phyloP scores from a whole-genome alignment of 2,797 vertebrate species.

The Pangasius larnaudii region DNA sequence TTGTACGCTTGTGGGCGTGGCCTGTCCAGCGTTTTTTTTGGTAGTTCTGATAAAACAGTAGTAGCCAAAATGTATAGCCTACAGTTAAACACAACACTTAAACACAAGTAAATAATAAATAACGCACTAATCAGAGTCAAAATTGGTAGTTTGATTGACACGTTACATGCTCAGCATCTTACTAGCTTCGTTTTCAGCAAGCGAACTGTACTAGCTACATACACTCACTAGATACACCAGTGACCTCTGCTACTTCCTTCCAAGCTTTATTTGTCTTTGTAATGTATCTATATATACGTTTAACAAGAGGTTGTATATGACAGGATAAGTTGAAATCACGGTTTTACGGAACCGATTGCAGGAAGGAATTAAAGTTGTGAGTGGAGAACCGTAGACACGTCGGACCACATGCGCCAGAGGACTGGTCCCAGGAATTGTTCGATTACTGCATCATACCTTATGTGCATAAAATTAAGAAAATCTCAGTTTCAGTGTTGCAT shows the following conservation, averaged over 20 bases:
- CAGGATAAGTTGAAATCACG: neutral
- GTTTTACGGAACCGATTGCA: neutral
- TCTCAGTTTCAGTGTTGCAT: neutral
- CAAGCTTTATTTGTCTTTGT: neutral
- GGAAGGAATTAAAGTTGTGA: neutral
- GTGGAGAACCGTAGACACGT: neutral
- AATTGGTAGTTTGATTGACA: too few relatives aligned
- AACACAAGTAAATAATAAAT: too few relatives aligned
- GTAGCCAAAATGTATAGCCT: too few relatives aligned
- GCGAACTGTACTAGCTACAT: neutral
- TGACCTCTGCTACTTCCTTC: neutral
- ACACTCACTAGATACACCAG: neutral
- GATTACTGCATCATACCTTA: neutral
- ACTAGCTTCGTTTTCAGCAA: neutral
- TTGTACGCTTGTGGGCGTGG: neutral
- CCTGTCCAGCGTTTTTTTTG: neutral
- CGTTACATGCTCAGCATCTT: too few relatives aligned
- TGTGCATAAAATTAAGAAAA: neutral
- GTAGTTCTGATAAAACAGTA: neutral
- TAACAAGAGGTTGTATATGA: neutral
- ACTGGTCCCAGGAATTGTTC: neutral
- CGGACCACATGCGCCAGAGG: neutral
- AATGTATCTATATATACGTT: too few relatives aligned
- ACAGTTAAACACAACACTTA: too few relatives aligned
- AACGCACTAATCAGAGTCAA: too few relatives aligned